Conservation (phyloP, 2,888 invertebrate genomes). For the Endotricha flammealis region DNA sequence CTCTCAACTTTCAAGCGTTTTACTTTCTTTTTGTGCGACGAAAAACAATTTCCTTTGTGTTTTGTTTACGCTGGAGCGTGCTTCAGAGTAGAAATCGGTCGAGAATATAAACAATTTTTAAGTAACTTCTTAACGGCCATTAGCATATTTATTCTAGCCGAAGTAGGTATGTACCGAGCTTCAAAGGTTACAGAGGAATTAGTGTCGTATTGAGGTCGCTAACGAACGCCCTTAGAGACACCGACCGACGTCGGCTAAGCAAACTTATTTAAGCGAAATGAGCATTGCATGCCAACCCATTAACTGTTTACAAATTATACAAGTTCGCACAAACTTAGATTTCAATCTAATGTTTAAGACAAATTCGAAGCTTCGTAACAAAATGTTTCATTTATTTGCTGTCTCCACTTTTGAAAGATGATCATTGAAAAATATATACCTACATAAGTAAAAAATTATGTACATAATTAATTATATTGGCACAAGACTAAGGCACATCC, state of each 20-base stretch:
- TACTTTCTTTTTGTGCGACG: constrained; percentile 62
- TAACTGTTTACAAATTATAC: background rate
- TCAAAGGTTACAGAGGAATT: constrained; percentile 6
- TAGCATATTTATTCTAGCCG: constrained; percentile 15
- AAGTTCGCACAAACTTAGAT: background rate
- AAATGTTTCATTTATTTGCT: too few species aligned
- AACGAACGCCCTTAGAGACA: constrained; percentile 1
- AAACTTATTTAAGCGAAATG: constrained; percentile 2
- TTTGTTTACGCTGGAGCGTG: constrained; percentile 50
- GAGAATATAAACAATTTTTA: constrained; percentile 31
- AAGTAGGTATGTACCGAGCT: constrained; percentile 2
- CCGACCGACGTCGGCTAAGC: too few species aligned
- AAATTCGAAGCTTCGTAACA: too few species aligned
- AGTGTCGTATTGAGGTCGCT: background rate
- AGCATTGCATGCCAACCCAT: background rate
- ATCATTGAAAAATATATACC: too few species aligned
- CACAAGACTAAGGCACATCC: too few species aligned
- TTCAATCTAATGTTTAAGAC: background rate
- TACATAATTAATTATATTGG: too few species aligned
- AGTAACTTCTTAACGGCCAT: constrained; percentile 23
- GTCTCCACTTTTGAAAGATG: too few species aligned
- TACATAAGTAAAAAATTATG: too few species aligned
- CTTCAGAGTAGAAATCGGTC: constrained; percentile 35
- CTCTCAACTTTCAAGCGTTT: constrained; percentile 73
- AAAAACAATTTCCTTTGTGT: constrained; percentile 70